Base-by-base conservation (phyloP, 1,140 invertebrate species). In the Eurosta solidaginis region DNA sequence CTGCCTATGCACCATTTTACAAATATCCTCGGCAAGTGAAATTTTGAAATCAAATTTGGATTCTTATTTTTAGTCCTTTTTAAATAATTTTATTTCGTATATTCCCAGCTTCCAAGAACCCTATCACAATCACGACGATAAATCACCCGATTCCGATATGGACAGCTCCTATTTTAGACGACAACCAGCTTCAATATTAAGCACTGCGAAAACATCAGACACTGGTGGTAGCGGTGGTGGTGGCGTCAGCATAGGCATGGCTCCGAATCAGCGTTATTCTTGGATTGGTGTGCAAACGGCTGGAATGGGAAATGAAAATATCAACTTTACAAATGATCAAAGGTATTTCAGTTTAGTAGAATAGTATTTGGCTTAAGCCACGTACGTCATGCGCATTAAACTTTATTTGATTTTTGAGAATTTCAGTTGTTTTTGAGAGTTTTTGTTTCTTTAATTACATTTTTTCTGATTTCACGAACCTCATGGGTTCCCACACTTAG, bases 151-250 rank as follows among this genome's bases (percentile, higher is more conserved):
- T 29, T 49, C 49, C 81, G 93, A 94, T 59, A 89, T 93, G 86
- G 91, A 93, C 82, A 93, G 90, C 88, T 93, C 93, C 80, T 94
- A 94, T 89, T 94, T 95, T 86, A 90, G 93, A 52, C 90, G 94
- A 50, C 90, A 94, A 82, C 93, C 93, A 50, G 92, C 92, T 78
- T 92, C 93, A 25, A 92, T 94, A 82, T 92, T 88, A 74, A 87
- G 84, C 78, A 87, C 83, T 40, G 84, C 84, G 7, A 81, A 77
- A 50, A 77, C 68, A 49, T 33, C 33, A 17, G 78, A 79, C 50
- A 68, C 68, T 3, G 36, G 27, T 9, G 22, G 45, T n/a, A 63
- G 27, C 20, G 91, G 20, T 47, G 44, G 42, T 20, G 22, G 10
- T 2, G 33, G 27, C 7, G 33, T 20, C 5, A 27, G 14, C n/a